Base-by-base conservation (phyloP, 2,113 vertebrate species). In the Halichoeres trimaculatus region DNA sequence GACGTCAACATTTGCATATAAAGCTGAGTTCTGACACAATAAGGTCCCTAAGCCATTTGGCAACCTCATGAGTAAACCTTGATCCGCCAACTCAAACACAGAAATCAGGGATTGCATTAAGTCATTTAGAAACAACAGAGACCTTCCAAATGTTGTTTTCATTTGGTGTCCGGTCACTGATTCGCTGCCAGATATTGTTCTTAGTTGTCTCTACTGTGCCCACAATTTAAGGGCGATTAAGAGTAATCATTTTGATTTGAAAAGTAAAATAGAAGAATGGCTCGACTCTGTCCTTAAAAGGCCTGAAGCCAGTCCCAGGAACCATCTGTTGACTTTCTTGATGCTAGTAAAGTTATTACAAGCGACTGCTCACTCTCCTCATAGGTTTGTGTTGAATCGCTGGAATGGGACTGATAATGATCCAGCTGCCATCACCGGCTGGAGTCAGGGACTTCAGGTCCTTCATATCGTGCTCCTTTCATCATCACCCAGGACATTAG, bases 1-100 rank as follows among this genome's bases (percentile, higher is more conserved):
- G 26, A 56, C 12, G 17, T 19, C 45, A 69, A 54, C 65, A 74
- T 17, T 80, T 62, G 26, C 52, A 67, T 56, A 13, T 61, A 16
- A 62, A 55, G 20, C 50, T 38, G 11, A 63, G 10, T 35, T 65
- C 16, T 68, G 22, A 75, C 30, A 52, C n/a, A 9, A 40, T 13
- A 23, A 30, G 38, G 47, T 26, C 22, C n/a, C 45, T 45, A 24
- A 69, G 67, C n/a, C 51, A 57, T 69, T 72, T 86, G 76, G 56
- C 24, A 16, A 72, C 26, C n/a, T 30, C 30, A 19, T 23, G 1
- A 7, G 55, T 75, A 52, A 66, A 81, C 56, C 63, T 16, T 45
- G 56, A 76, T 60, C 54, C 57, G 83, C 62, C 75, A 88, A 85
- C 12, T 75, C 59, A 81, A 90, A 88, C 82, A 88, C 17, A 80